Evolutionary conservation across 2,888 invertebrate species (phyloP), one percentile per base, ranked within the genome.

Genomic region (Campoplex capitator): DNA sequence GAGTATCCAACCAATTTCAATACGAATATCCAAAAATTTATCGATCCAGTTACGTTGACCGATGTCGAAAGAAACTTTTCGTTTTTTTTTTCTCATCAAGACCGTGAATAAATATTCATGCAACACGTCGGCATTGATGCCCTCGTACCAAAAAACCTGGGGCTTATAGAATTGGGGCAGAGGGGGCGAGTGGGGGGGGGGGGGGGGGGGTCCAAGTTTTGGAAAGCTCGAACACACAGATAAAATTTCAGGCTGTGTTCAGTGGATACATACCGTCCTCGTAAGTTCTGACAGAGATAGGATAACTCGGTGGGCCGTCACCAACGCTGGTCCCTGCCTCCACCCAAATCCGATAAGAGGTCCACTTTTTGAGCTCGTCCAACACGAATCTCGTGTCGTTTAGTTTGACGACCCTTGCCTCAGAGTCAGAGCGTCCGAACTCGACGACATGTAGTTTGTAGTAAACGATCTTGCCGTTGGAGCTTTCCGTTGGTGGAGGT

Each of bases 331-430:
- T 99, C 93, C 98, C 98, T 89, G 99, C 99, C 91, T 98, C 96
- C 93, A 99, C 98, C 98, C 98, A 98, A 93, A 99, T 97, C 95
- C 98, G 97, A 96, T 99, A 99, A 95, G 98, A 97, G 87, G 99
- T 99, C 98, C 98, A 99, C 89, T 98, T 97, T 94, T 97, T 97
- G 93, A 99, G 96, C 95, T 98, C 98, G 94, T 98, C 98, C 95
- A 99, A 96, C 89, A 97, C 95, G 95, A 98, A 97, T 93, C 96
- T 96, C 87, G 98, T 97, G 94, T 96, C 96, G 95, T 97, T 98
- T 94, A 97, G 96, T 94, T 96, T 97, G 95, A 97, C 96, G 93
- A 97, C 96, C 85, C 96, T 96, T 78, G 98, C 98, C 94, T 98
- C 98, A 89, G 97, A 97, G 95, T 98, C 98, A 88, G 97, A 97